These are phyloP conservation scores for Tetrapedia diversipes DNA, from an alignment of 2,888 invertebrate species.

Conservation along the genomic window DNA sequence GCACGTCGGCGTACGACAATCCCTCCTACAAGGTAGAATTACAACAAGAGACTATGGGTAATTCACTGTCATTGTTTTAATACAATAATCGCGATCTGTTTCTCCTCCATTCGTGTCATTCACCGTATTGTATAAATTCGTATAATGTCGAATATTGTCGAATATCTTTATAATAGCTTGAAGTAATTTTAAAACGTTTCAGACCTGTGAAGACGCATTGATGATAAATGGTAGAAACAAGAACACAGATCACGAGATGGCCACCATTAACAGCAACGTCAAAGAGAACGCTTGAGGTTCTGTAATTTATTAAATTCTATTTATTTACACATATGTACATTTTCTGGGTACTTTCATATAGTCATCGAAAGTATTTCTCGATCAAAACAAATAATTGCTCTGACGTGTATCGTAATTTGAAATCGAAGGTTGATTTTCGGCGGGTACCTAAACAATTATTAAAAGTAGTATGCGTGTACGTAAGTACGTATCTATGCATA, in stretches of 20 bases:
- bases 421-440: not conserved
- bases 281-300: conserved; percentile 74
- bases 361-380: not conserved
- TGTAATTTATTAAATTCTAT: conserved; percentile 73
- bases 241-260: conserved; percentile 78
- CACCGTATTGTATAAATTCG: not conserved
- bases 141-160: no score
- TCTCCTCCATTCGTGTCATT: not conserved
- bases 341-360: conserved; percentile 67
- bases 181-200: not conserved
- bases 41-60: conserved; percentile 96
- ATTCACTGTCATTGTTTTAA: conserved; percentile 75
- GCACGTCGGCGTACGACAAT: conserved; percentile 95
- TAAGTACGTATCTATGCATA: not conserved
- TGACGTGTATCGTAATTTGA: no score
- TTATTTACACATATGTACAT: conserved; percentile 69
- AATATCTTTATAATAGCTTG: no score
- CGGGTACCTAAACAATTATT: not conserved
- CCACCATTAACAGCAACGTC: conserved; percentile 74
- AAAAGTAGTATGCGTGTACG: not conserved
- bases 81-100: conserved; percentile 9
- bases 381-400: conserved; percentile 13
- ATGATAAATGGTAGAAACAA: conserved; percentile 77
- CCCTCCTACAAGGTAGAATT: conserved; percentile 97
- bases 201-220: conserved; percentile 81